These are phyloP conservation scores for Drosophila peninsularis DNA, from an alignment of 2,888 invertebrate genomes.

Conservation along the genomic window DNA sequence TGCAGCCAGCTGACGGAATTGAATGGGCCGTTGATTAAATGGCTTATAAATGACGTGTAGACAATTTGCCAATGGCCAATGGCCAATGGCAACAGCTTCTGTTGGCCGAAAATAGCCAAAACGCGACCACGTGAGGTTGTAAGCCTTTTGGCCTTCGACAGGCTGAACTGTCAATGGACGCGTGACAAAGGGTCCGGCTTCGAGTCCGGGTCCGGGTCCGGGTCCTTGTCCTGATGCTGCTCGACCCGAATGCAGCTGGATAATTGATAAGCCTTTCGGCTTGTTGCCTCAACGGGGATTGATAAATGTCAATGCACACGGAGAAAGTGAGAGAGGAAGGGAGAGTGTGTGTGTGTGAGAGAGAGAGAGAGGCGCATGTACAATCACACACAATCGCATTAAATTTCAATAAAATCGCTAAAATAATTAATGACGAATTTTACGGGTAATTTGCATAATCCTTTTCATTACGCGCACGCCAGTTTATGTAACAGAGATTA, in stretches of 20 bases:
- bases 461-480: slow-evolving; percentile 13
- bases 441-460: slow-evolving; percentile 33
- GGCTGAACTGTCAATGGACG: slow-evolving; percentile 22
- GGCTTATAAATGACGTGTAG: slow-evolving; percentile 71
- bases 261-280: slow-evolving; percentile 58
- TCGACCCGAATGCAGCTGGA: slow-evolving; percentile 18
- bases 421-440: slow-evolving; percentile 48
- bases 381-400: slow-evolving; percentile 34
- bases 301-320: slow-evolving; percentile 22
- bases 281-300: slow-evolving; percentile 21
- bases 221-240: neutral
- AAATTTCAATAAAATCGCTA: slow-evolving; percentile 25
- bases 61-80: slow-evolving; percentile 40
- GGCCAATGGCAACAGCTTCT: slow-evolving; percentile 21
- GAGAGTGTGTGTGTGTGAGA: neutral
- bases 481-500: slow-evolving; percentile 29
- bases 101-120: slow-evolving; percentile 30
- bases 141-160: slow-evolving; percentile 8
- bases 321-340: neutral
- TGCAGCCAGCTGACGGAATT: slow-evolving; percentile 73
- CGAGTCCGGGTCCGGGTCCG: too few relatives aligned
- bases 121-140: slow-evolving; percentile 25
- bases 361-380: neutral
- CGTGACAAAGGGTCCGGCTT: slow-evolving; percentile 1
- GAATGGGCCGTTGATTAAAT: slow-evolving; percentile 65